Evolutionary conservation across 1,140 invertebrate genomes (phyloP).

Genomic region (Drosophila trapezifrons): DNA sequence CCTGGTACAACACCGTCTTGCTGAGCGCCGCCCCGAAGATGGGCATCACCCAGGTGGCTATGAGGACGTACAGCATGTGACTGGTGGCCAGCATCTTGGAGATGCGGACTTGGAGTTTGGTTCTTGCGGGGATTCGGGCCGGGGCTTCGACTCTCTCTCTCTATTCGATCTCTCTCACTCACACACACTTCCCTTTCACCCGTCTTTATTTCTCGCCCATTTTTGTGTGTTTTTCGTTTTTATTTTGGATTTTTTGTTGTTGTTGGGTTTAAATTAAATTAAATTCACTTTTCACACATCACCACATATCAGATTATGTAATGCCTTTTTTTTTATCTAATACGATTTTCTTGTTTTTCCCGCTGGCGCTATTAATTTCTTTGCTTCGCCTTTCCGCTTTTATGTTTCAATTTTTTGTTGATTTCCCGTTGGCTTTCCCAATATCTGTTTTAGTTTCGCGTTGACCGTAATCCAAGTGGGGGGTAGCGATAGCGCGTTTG

Average conservation of each 20-base stretch:
- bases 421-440: constrained; percentile 19
- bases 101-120: constrained; percentile 9
- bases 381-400: constrained; percentile 17
- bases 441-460: constrained; percentile 62
- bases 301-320: constrained; percentile 57
- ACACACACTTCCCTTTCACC: constrained; percentile 14
- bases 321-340: constrained; percentile 50
- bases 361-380: constrained; percentile 27
- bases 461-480: constrained; percentile 82
- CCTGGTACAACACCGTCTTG: constrained; percentile 90
- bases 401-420: constrained; percentile 22
- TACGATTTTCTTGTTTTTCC: constrained; percentile 45
- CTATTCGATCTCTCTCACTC: constrained; percentile 23
- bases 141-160: constrained; percentile 4
- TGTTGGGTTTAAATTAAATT: constrained; percentile 46
- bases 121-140: constrained; percentile 10
- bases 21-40: constrained; percentile 88
- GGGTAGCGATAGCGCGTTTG: constrained; percentile 63
- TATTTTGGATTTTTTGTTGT: constrained; percentile 48
- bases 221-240: constrained; percentile 37
- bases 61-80: constrained; percentile 76
- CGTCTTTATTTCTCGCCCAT: constrained; percentile 64
- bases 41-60: constrained; percentile 88
- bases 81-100: constrained; percentile 69
- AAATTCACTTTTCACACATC: constrained; percentile 42